These are phyloP conservation scores for Oreocharis arfaki DNA, from an alignment of 2,113 vertebrate genomes.

Conservation along the genomic window DNA sequence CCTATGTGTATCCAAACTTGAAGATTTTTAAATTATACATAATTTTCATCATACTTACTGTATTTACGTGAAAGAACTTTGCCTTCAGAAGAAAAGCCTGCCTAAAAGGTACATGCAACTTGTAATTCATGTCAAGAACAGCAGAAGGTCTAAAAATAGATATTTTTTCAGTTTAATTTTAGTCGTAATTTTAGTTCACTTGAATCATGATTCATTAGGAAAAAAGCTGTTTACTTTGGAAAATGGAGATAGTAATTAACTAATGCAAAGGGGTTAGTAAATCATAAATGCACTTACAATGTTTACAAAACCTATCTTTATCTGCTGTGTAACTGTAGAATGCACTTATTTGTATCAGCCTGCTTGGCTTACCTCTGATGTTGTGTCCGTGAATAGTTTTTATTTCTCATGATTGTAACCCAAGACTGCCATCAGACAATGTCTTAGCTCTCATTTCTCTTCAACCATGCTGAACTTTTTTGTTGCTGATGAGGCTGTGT, in stretches of 20 bases:
- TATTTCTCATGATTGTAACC: constrained; percentile 78
- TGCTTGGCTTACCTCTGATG: constrained; percentile 65
- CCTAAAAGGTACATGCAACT: neutral
- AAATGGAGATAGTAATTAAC: constrained; percentile 39
- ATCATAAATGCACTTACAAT: constrained; percentile 36
- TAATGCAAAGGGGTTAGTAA: constrained; percentile 44
- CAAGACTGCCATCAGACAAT: constrained; percentile 78
- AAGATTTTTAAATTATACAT: neutral
- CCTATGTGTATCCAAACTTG: neutral
- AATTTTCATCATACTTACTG: neutral
- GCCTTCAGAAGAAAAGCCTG: neutral
- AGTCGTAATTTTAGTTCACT: neutral
- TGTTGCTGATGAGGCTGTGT: constrained; percentile 61
- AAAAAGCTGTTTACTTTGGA: constrained; percentile 39
- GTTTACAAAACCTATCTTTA: constrained; percentile 24
- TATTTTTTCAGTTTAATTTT: constrained; percentile 14
- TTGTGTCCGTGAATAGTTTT: constrained; percentile 72
- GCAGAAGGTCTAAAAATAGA: constrained; percentile 13
- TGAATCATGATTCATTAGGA: constrained; percentile 4
- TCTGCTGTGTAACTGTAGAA: constrained; percentile 55
- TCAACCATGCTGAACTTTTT: constrained; percentile 2
- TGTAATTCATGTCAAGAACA: neutral
- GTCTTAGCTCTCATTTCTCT: constrained; percentile 71
- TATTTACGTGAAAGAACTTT: neutral
- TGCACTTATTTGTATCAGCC: constrained; percentile 21